These are phyloP conservation scores for Notothenia rossii DNA, from an alignment of 2,113 vertebrate species.

Conservation along the genomic window DNA sequence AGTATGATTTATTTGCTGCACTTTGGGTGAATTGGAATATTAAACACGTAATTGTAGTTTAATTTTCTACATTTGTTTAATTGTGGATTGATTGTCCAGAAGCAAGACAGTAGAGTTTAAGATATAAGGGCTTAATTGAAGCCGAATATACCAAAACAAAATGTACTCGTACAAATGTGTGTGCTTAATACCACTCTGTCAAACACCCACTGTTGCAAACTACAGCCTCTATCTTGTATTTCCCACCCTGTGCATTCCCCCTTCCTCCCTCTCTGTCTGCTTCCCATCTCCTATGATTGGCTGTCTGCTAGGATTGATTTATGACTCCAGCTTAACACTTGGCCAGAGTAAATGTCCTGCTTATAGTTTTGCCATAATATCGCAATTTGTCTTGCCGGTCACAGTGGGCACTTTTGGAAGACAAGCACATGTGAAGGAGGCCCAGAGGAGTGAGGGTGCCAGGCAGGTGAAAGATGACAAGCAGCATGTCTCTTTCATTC, in stretches of 20 bases:
- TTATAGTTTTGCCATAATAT: slow-evolving; percentile 73
- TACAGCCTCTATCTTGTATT: slow-evolving; percentile 23
- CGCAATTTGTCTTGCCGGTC: slow-evolving; percentile 77
- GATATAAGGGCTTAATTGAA: background rate
- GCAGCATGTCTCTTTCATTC: slow-evolving; percentile 65
- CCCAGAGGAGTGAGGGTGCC: slow-evolving; percentile 63
- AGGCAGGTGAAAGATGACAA: slow-evolving; percentile 78
- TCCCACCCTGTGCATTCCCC: slow-evolving; percentile 15
- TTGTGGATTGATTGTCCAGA: background rate
- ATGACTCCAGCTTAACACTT: slow-evolving; percentile 63
- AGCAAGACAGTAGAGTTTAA: background rate
- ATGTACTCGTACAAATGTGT: background rate
- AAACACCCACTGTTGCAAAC: background rate
- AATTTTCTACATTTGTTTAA: background rate
- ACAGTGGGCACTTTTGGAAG: slow-evolving; percentile 71
- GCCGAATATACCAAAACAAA: background rate
- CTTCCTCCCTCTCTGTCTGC: slow-evolving; percentile 1
- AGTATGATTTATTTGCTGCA: too few species aligned
- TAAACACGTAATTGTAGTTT: too few species aligned
- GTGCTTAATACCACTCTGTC: slow-evolving; percentile 9
- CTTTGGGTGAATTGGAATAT: too few species aligned
- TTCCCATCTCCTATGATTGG: background rate
- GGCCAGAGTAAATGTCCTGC: slow-evolving; percentile 72
- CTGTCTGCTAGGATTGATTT: slow-evolving; percentile 57
- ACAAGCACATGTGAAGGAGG: slow-evolving; percentile 70